Evolutionary conservation across 1,140 invertebrate species (phyloP).

Genomic region (Sitodiplosis mosellana): DNA sequence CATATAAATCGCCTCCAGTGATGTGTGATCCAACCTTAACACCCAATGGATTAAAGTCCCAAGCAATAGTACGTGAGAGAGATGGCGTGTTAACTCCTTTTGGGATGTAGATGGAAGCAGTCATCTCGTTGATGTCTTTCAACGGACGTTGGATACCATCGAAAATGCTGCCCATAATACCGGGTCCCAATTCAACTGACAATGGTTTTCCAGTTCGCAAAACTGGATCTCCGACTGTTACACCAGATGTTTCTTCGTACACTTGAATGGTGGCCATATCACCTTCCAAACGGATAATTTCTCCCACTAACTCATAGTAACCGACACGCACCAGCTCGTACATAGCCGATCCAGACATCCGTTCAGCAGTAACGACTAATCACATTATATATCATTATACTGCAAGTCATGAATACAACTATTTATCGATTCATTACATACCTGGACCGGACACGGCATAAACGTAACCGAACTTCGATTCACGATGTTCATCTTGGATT

Average conservation of each 20-base stretch:
- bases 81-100: constrained; percentile 93
- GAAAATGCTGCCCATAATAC: constrained; percentile 98
- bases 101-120: constrained; percentile 95
- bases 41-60: constrained; percentile 86
- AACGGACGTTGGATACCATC: constrained; percentile 98
- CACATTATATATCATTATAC: not conserved
- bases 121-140: constrained; percentile 88
- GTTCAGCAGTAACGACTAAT: constrained; percentile 93
- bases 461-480: constrained; percentile 84
- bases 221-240: constrained; percentile 98
- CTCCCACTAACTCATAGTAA: constrained; percentile 93
- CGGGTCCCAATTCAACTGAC: constrained; percentile 90
- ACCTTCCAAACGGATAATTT: constrained; percentile 98
- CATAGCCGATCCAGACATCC: constrained; percentile 99
- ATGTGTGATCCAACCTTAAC: constrained; percentile 88
- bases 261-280: constrained; percentile 98
- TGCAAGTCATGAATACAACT: too few species aligned
- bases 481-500: constrained; percentile 69
- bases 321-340: constrained; percentile 99
- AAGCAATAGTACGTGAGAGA: constrained; percentile 59
- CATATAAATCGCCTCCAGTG: constrained; percentile 95
- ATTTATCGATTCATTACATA: constrained; percentile 31
- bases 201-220: constrained; percentile 94
- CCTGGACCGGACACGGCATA: constrained; percentile 94
- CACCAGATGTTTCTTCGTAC: constrained; percentile 98